Evolutionary conservation across 2,888 invertebrate genomes (phyloP), one percentile per base, ranked within the genome.

Genomic region (Apoda limacodes): DNA sequence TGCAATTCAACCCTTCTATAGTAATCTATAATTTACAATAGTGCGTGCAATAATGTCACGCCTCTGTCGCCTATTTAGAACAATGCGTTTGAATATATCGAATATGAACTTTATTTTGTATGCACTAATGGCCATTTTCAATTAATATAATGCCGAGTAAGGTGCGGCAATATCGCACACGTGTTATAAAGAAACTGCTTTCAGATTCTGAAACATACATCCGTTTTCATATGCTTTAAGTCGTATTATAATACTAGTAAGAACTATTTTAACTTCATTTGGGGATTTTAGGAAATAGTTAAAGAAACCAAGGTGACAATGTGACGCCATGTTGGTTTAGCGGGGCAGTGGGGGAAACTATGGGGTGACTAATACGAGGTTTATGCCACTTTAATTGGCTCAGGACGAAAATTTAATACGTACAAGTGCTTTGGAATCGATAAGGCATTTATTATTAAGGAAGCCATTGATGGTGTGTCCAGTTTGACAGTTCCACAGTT

Each of bases 261-360:
- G n/a, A n/a, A n/a, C n/a, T n/a, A n/a, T n/a, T n/a, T n/a, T n/a
- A n/a, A n/a, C n/a, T n/a, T n/a, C n/a, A n/a, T n/a, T n/a, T n/a
- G n/a, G n/a, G n/a, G n/a, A n/a, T n/a, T 25, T 30, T 24, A 32
- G 27, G 32, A 38, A 42, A 41, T 48, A 44, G 50, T 58, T 60
- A 60, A 46, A 40, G 43, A 50, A 51, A 56, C 58, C 48, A 63
- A 80, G 74, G 76, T 78, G 76, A 78, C 75, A 76, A 75, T 63
- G 56, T 63, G 67, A 65, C 72, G 78, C 78, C 78, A 80, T 80
- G 68, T 78, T 80, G 74, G 66, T 70, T 72, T 70, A 66, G 64
- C 57, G 51, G 56, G 55, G 59, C 48, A 47, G 57, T 45, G 60
- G 65, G 69, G 63, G 49, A 39, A 42, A 45, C 43, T 50, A 55